Percentiles rank a stretch among this genome's conserved stretches.
Evolutionary conservation across 2,113 vertebrate species (phyloP).

Genomic region (Seriola quinqueradiata): DNA sequence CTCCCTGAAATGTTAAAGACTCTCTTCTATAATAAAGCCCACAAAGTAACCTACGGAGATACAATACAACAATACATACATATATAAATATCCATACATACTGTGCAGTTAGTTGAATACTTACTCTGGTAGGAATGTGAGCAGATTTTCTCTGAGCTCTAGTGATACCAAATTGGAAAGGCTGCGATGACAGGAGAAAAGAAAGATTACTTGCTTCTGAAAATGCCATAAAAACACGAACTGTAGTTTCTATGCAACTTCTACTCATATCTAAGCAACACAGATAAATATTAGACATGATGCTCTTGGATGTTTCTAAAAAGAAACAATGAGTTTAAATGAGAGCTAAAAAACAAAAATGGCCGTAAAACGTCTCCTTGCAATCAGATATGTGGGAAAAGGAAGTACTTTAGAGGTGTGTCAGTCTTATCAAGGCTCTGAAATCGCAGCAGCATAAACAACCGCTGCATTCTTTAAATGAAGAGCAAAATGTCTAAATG

Average conservation of each 20-base stretch:
- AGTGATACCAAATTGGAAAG: slow-evolving; percentile 96
- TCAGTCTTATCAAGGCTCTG: slow-evolving; percentile 67
- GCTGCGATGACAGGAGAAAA: slow-evolving; percentile 81
- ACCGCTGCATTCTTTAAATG: slow-evolving; percentile 33
- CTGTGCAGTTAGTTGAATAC: slow-evolving; percentile 70
- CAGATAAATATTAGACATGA: background rate
- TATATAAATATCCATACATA: background rate
- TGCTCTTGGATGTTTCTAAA: slow-evolving; percentile 10
- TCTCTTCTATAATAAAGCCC: background rate
- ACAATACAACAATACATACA: no score
- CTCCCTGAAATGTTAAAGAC: no score
- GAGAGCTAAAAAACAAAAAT: slow-evolving; percentile 4
- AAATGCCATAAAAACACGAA: slow-evolving; percentile 3
- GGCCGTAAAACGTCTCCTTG: slow-evolving; percentile 3
- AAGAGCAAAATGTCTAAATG: slow-evolving; percentile 40
- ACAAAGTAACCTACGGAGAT: background rate
- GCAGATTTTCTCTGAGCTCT: slow-evolving; percentile 97
- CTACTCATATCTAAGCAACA: background rate
- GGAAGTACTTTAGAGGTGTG: slow-evolving; percentile 73
- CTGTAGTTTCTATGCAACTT: background rate
- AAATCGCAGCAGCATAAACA: slow-evolving; percentile 73
- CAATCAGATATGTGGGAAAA: slow-evolving; percentile 63
- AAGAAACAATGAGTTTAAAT: slow-evolving; percentile 13
- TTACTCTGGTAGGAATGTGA: slow-evolving; percentile 98
- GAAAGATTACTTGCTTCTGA: slow-evolving; percentile 4